Base-by-base conservation (phyloP, 2,113 vertebrate genomes). In the Sander lucioperca region DNA sequence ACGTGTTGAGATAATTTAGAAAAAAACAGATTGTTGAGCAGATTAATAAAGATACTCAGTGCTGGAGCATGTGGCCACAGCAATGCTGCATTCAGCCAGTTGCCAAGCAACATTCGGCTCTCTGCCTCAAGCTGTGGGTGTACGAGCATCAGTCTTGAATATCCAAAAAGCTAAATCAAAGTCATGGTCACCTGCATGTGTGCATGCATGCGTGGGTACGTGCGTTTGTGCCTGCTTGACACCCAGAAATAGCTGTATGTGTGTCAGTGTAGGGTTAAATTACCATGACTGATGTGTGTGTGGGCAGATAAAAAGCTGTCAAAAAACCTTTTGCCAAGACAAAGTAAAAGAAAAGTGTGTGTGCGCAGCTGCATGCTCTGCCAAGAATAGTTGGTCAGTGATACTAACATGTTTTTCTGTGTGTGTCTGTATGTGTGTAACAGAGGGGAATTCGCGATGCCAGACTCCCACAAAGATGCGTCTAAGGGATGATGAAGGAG, bases 381-480 rank as follows among this genome's bases (percentile, higher is more conserved):
- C 39, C 63, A 74, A 54, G 43, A 57, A 30, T 47, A 50, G 14
- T 57, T 50, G 53, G 78, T 67, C 21, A 54, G 19, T 58, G 56
- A 51, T 61, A n/a, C 53, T 45, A 1, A 65, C 13, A 33, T 48
- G 36, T 61, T 33, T 67, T 10, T 30, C 1, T 71, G 1, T 62
- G 25, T 57, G 13, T 74, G 19, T 43, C 39, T 76, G 21, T 79
- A 10, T 68, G 39, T 54, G 13, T 74, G 19, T 59, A 48, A 77
- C 84, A 98, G 98, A 99, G 93, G 97, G 96, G 21, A 99, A 99
- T 92, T 99, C 98, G 1, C 97, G 97, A 65, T 97, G 97, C 92
- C 98, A 97, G 91, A 99, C 98, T 0, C 98, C 98, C 75, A 98
- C 97, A 53, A 98, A 98, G 90, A 94, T 96, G 92, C 97, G 96